Evolutionary conservation across 1,140 invertebrate species (phyloP), one percentile per base, ranked within the genome.

Genomic region (Paracyclopina nana): DNA sequence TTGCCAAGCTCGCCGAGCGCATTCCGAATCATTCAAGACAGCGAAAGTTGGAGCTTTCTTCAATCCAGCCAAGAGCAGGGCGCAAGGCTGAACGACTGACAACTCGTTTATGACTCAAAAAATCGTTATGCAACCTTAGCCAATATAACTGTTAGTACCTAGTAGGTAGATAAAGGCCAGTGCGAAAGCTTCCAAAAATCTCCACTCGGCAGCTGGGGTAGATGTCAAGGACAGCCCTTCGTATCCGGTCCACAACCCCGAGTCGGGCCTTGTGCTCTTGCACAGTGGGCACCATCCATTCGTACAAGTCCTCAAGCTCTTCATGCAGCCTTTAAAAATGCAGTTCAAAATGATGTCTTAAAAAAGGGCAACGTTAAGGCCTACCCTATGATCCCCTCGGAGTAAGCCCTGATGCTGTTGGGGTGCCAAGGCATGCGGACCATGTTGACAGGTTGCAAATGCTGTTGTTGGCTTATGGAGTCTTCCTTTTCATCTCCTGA

Each of bases 301-400:
- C 64, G 66, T 79, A 94, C 68, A 96, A 95, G 66, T 96, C 87
- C 65, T 86, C 79, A 55, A 97, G 94, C 70, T 96, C 91, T 69
- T 95, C 77, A 65, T 97, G 88, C 46, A 97, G 69, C 52, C 88
- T 85, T 50, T 12, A 48, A 48, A 16, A 38, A 5, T 3, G 20
- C 5, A 38, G 20, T n/a, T n/a, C 34, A n/a, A 38, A 3, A 3
- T 20, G n/a, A n/a, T 5, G 14, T 20, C 14, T 4, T 38, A n/a
- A 38, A n/a, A n/a, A 4, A 2, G 34, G 34, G 5, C 34, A 16
- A 16, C 34, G 34, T 8, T 38, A 5, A 16, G 34, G 34, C 34
- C 20, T 38, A 38, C 34, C 34, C 34, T 20, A 38, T 20, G n/a
- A 38, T 20, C 3, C 34, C 34, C 34, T n/a, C 3, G 20, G 34